These are phyloP conservation scores for Pungitius pungitius DNA, from an alignment of 2,113 vertebrate genomes.

Conservation along the genomic window DNA sequence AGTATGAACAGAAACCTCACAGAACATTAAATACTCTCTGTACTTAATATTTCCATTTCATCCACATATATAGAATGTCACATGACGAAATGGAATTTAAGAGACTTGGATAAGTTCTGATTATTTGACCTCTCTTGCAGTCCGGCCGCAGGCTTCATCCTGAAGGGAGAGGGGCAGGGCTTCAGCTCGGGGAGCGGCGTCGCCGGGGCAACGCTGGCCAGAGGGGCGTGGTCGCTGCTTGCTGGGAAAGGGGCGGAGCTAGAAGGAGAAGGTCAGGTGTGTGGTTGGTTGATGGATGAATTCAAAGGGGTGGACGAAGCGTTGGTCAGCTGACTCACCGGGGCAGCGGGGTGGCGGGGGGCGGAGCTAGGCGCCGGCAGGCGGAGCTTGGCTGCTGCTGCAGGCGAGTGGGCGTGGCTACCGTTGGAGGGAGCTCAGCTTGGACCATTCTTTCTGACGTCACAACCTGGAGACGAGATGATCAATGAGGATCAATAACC, in stretches of 20 bases:
- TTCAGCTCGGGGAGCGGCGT: slow-evolving; percentile 79
- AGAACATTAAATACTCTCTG: no score
- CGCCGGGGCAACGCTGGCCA: slow-evolving; percentile 6
- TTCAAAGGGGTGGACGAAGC: background rate
- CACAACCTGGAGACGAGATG: slow-evolving; percentile 34
- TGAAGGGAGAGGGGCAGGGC: slow-evolving; percentile 91
- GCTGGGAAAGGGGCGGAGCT: slow-evolving; percentile 35
- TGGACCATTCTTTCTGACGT: slow-evolving; percentile 89
- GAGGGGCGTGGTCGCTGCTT: slow-evolving; percentile 42
- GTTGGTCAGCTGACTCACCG: slow-evolving; percentile 36
- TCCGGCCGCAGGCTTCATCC: slow-evolving; percentile 93
- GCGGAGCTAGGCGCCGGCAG: slow-evolving; percentile 53
- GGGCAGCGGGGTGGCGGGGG: slow-evolving; percentile 36
- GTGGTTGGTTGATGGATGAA: background rate
- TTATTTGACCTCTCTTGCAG: slow-evolving; percentile 97
- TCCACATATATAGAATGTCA: no score
- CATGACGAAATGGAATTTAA: no score
- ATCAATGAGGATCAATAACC: no score
- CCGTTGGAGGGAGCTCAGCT: slow-evolving; percentile 80
- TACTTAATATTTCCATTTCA: no score
- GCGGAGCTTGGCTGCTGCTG: slow-evolving; percentile 67
- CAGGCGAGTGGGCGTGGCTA: slow-evolving; percentile 73
- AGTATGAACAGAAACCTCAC: no score
- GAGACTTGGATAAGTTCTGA: no score
- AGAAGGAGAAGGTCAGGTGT: background rate